Evolutionary conservation across 1,140 invertebrate genomes (phyloP), one percentile per base, ranked within the genome.

Genomic region (Gerris buenoi): DNA sequence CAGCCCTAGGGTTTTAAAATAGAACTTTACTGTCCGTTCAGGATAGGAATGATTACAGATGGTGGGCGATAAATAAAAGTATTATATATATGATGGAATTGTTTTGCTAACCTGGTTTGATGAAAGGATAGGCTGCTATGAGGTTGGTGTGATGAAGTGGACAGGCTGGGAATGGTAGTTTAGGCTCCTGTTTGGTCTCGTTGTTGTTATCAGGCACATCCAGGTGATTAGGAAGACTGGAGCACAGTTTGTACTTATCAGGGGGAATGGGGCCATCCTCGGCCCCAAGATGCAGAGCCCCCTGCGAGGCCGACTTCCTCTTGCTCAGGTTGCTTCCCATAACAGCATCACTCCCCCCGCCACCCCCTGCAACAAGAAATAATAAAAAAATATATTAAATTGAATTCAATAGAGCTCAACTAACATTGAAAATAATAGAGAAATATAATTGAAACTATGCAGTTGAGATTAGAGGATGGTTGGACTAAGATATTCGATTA

Each of bases 241-340:
- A 80, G 73, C 83, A 83, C 67, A 83, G 77, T 77, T 81, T 81
- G 70, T 82, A 81, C 65, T 78, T 77, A 67, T 70, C 68, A n/a
- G 63, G 58, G 56, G 66, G 67, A 10, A 65, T 28, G n/a, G 63
- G 65, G 26, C 57, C 57, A 29, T 26, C 23, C 58, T 65, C 59
- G 22, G 3, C 28, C 57, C 69, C 67, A 59, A 70, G 70, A 2
- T 69, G 70, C 23, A 81, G 71, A 66, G 81, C 79, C 1, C 86
- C 86, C 68, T 84, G 86, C 28, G 86, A 88, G 67, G 87, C 83
- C 2, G 86, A 85, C 63, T 86, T 79, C 14, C 87, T 81, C 46
- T 86, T 81, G 76, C 85, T 87, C 67, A 88, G 80, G 77, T 88
- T 88, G 27, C 86, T 86, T 70, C 86, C 86, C 86, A 88, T 88